Conservation (phyloP, 2,888 invertebrate species). For the Campoplex capitator region DNA sequence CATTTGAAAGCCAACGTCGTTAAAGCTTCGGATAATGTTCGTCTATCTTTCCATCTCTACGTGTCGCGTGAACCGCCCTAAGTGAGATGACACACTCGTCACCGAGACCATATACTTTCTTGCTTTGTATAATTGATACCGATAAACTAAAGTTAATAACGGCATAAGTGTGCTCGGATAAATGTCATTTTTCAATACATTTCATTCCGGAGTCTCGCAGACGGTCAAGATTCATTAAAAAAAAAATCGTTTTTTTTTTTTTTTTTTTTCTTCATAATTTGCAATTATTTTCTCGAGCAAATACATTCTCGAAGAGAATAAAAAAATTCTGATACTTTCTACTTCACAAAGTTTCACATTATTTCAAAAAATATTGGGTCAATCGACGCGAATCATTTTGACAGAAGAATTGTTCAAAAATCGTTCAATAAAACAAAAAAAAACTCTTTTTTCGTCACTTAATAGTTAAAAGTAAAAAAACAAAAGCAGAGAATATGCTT, state of each 20-base stretch:
- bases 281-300: background rate
- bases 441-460: background rate
- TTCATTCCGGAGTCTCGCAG: background rate
- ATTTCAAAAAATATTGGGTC: background rate
- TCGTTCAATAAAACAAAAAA: no score
- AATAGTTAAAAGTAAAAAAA: background rate
- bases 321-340: background rate
- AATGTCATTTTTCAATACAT: background rate
- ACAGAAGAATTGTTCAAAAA: no score
- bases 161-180: background rate
- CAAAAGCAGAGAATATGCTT: background rate
- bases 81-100: background rate
- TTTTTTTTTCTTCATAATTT: background rate
- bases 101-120: background rate
- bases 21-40: conserved; percentile 37
- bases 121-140: conserved; percentile 11
- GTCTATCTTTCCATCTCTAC: conserved; percentile 10
- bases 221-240: background rate
- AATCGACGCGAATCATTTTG: background rate
- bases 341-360: background rate
- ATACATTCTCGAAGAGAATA: no score
- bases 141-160: background rate
- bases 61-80: conserved; percentile 1
- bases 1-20: conserved; percentile 25
- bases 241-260: no score